Base-by-base conservation (phyloP, 2,797 vertebrate species). In the Rhodeus uyekii region DNA sequence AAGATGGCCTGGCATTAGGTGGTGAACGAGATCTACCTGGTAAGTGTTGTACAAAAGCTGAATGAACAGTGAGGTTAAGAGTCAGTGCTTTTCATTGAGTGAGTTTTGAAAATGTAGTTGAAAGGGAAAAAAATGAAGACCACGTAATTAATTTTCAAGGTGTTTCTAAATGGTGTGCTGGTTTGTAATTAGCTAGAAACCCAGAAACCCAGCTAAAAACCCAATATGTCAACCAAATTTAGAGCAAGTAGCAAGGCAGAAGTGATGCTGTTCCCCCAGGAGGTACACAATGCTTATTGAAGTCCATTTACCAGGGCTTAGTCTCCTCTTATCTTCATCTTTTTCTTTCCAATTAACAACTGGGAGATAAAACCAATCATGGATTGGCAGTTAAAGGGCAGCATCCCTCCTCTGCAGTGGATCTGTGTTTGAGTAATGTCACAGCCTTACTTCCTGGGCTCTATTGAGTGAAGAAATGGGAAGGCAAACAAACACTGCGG, bases 1-100 rank as follows among this genome's bases (percentile, higher is more conserved):
- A 97, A 94, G 96, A 97, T 24, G 97, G 97, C 39, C 90, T 97
- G 88, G 96, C 96, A 0, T 91, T 97, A 61, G 97, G 97, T 4
- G 96, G 95, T 68, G 96, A 97, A 87, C 90, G 96, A 90, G 95
- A 97, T 85, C 92, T 97, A 82, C 96, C 96, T 88, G 97, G 97
- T 98, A 94, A 82, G 85, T 63, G 8, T 55, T 18, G 39, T 18
- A 65, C 67, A 22, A n/a, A 18, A 39, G 7, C 18, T 53, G 10
- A 60, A 61, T 6, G 46, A 64, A 48, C 19, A 60, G 14, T 27
- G 72, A 75, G n/a, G 72, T 27, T 38, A 60, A 16, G 22, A 80
- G 27, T 44, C 36, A 24, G 19, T 58, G 64, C 38, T 79, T 58
- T 68, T 44, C 7, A 80, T 24, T 36, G 14, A 50, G 58, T 67